A percentile compares a stretch with the other conserved stretches of the same genome.
Conservation (phyloP, 2,888 invertebrate genomes). For the Syrphus vitripennis region DNA sequence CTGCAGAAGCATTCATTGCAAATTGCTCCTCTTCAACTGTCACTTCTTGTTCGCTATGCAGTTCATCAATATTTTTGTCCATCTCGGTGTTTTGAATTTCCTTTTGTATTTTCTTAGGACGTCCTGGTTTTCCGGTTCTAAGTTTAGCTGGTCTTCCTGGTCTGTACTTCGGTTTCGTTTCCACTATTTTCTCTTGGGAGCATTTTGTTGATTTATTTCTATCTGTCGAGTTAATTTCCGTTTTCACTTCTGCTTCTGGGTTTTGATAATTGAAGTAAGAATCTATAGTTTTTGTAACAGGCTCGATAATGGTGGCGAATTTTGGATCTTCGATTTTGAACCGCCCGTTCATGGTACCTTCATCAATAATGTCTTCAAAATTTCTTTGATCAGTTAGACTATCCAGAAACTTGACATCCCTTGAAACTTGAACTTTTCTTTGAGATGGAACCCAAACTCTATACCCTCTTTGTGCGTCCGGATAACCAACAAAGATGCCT, state of each 20-base stretch:
- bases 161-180: neutral
- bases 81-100: neutral
- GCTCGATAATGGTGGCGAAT: neutral
- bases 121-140: conserved; percentile 4
- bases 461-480: conserved; percentile 22
- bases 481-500: conserved; percentile 16
- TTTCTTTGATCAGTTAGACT: too few species aligned
- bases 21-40: neutral
- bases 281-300: neutral
- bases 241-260: neutral
- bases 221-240: neutral
- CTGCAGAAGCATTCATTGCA: conserved; percentile 12
- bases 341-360: neutral
- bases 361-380: too few species aligned
- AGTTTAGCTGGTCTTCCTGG: conserved; percentile 7
- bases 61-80: too few species aligned
- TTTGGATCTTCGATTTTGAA: neutral
- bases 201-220: neutral
- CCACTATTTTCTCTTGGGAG: neutral
- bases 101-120: neutral
- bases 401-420: conserved; percentile 1
- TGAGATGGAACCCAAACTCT: conserved; percentile 28
- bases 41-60: too few species aligned
- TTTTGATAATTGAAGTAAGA: neutral
- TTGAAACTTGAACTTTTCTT: conserved; percentile 14